These are phyloP conservation scores for Cuniculus paca DNA, from an alignment of 2,797 vertebrate genomes.

Conservation along the genomic window DNA sequence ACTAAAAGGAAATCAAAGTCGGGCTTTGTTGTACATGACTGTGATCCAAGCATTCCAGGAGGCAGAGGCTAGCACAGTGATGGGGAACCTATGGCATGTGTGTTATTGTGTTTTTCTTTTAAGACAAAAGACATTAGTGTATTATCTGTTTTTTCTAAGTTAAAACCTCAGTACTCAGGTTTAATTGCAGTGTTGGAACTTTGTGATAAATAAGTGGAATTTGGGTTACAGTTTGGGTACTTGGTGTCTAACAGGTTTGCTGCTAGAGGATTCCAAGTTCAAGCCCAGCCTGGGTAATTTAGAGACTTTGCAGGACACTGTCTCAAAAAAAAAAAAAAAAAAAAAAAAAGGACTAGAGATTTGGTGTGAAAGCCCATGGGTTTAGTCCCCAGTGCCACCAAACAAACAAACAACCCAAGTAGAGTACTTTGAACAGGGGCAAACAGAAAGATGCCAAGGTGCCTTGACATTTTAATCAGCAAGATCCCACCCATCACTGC, in stretches of 20 bases:
- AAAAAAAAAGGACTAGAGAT: neutral
- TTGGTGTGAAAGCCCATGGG: neutral
- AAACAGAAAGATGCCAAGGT: neutral
- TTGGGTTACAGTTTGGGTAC: neutral
- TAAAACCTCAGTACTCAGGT: neutral
- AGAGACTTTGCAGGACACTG: neutral
- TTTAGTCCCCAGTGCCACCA: neutral
- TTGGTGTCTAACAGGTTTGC: neutral
- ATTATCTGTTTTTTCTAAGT: neutral
- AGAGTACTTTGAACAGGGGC: neutral
- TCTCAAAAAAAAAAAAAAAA: neutral
- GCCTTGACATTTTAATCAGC: neutral
- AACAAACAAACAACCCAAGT: neutral
- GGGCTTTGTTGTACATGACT: neutral
- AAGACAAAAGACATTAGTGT: neutral
- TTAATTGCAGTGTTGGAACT: neutral
- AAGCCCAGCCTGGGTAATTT: neutral
- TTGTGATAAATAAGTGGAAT: neutral
- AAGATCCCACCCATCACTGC: neutral
- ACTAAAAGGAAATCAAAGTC: neutral
- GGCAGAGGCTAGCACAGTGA: neutral
- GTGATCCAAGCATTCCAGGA: neutral
- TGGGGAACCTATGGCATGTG: neutral
- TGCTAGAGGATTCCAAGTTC: neutral
- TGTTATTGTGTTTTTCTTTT: neutral